Base-by-base conservation (phyloP, 2,797 vertebrate genomes). In the Eulemur rubriventer region DNA sequence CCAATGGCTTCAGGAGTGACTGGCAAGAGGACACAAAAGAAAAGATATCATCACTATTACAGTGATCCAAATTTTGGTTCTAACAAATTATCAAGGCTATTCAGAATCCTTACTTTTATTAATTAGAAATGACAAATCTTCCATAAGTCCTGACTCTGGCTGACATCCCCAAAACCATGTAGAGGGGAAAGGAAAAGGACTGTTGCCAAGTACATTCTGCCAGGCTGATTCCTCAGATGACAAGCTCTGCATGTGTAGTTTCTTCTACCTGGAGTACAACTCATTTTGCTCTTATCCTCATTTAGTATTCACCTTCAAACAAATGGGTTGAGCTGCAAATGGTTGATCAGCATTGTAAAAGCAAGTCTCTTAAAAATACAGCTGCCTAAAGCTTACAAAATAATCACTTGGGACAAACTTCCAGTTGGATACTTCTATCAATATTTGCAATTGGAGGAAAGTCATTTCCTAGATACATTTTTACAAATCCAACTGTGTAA, bases 1-100 rank as follows among this genome's bases (percentile, higher is more conserved):
- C 98, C 98, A 82, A 98, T 43, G 1, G 99, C 98, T 98, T 99
- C 99, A 11, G 99, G 98, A 93, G 98, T 99, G 98, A 99, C 99
- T 99, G 98, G 87, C 81, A 98, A 98, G 12, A 98, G 98, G 98
- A 98, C 96, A 98, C 97, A 99, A 96, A 99, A 98, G 98, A 26
- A 85, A 97, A 92, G 94, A 52, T 3, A 65, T 95, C 6, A 96
- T 43, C 22, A 6, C 41, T 70, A 87, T 48, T 11, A 16, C 41
- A 38, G 7, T 65, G 55, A 86, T 82, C 80, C 84, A 61, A 52
- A 20, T 50, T 94, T 70, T 46, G 63, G 35, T 87, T 82, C 83
- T 65, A 78, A 88, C 57, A 55, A 33, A 22, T 87, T n/a, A 91
- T 61, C 55, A 30, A 26, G 72, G 30, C 55, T 80, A 65, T 52